These are phyloP conservation scores for Muscicapa comitata DNA, from an alignment of 2,797 vertebrate species.

Conservation along the genomic window DNA sequence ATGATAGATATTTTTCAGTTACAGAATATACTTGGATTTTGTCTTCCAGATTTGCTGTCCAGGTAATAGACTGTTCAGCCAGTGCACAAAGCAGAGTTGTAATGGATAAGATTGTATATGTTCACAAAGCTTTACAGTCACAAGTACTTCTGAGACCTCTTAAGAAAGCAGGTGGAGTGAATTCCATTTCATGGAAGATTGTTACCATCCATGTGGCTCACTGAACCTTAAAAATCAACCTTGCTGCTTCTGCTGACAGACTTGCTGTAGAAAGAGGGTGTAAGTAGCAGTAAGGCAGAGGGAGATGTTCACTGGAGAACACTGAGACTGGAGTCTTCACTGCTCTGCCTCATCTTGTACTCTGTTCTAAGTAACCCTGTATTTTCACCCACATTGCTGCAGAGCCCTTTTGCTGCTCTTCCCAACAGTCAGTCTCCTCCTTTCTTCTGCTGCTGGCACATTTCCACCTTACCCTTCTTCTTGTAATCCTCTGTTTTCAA, in stretches of 20 bases:
- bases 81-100: not conserved
- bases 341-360: not conserved
- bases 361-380: not conserved
- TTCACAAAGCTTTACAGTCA: not conserved
- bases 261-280: accelerated
- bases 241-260: not conserved
- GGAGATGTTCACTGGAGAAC: not conserved
- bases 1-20: not conserved
- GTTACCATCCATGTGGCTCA: not conserved
- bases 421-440: not conserved
- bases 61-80: not conserved
- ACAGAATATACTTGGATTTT: not conserved
- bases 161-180: not conserved
- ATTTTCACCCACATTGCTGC: not conserved
- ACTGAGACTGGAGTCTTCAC: not conserved
- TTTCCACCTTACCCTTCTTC: not conserved
- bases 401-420: not conserved
- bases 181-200: not conserved
- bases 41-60: not conserved
- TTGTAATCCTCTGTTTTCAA: not conserved
- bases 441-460: not conserved
- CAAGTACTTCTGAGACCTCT: not conserved
- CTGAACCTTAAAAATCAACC: not conserved
- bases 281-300: not conserved
- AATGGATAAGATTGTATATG: not conserved